Conservation (phyloP, 2,113 vertebrate genomes). For the rabbit (Oryctolagus cuniculus) region mOryCun1.1 NC_091438.1:77569501-77570000, state of each 20-base stretch:
- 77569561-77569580: slow-evolving; percentile 92
- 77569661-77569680: slow-evolving; percentile 90
- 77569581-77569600: slow-evolving; percentile 87
- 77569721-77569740: slow-evolving; percentile 91
- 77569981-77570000: slow-evolving; percentile 82
- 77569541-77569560: slow-evolving; percentile 87
- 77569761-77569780: slow-evolving; percentile 87
- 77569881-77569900: slow-evolving; percentile 88
- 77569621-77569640: slow-evolving; percentile 87
- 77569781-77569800: slow-evolving; percentile 89
- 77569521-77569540: slow-evolving; percentile 85
- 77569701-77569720: slow-evolving; percentile 89
- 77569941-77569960: slow-evolving; percentile 85
- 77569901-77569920: slow-evolving; percentile 82
- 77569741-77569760: slow-evolving; percentile 92
- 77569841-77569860: slow-evolving; percentile 84
- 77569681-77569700: slow-evolving; percentile 90
- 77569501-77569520: slow-evolving; percentile 86
- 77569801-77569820: slow-evolving; percentile 86
- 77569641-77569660: slow-evolving; percentile 89
- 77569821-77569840: slow-evolving; percentile 88
- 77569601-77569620: slow-evolving; percentile 87
- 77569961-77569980: slow-evolving; percentile 87
- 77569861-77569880: slow-evolving; percentile 86
- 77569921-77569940: slow-evolving; percentile 86